phyloP scores from a whole-genome alignment of 2,113 vertebrate species.

The Trematomus loennbergii region DNA sequence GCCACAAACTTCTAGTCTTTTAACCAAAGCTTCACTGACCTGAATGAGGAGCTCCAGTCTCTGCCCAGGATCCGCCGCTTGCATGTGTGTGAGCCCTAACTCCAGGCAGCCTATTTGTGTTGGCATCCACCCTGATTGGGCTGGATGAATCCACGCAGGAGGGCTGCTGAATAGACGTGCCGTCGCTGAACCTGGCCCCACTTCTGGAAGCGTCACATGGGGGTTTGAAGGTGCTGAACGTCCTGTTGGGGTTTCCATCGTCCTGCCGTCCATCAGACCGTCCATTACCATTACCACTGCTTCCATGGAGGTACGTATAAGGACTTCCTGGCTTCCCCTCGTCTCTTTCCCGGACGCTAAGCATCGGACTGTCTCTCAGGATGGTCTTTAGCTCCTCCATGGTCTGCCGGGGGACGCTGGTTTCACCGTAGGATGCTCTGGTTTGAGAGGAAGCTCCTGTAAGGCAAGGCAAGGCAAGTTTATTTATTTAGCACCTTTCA shows the following conservation, averaged over 20 bases:
- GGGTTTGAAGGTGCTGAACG: constrained; percentile 82
- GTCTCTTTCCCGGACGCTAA: constrained; percentile 55
- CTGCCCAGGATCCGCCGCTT: constrained; percentile 49
- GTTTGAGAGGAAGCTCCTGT: constrained; percentile 27
- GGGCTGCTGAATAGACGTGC: constrained; percentile 61
- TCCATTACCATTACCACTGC: constrained; percentile 19
- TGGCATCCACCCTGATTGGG: constrained; percentile 64
- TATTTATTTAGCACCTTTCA: too few species aligned
- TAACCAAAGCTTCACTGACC: constrained; percentile 66
- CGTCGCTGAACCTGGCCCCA: constrained; percentile 55
- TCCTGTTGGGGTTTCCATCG: constrained; percentile 61
- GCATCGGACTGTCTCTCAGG: constrained; percentile 78
- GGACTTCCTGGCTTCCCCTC: constrained; percentile 39
- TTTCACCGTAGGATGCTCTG: constrained; percentile 34
- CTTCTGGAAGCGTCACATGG: constrained; percentile 76
- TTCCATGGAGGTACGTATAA: constrained; percentile 61
- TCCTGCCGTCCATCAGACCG: constrained; percentile 60
- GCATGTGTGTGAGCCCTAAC: constrained; percentile 44
- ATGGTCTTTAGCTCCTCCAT: constrained; percentile 85
- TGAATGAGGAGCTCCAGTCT: constrained; percentile 64
- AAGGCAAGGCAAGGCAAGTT: too few species aligned
- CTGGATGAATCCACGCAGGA: constrained; percentile 74
- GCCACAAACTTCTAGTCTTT: not conserved
- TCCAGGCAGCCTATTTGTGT: constrained; percentile 66
- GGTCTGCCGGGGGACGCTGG: constrained; percentile 79